Evolutionary conservation across 1,140 invertebrate genomes (phyloP).

Genomic region (Oncopeltus fasciatus): DNA sequence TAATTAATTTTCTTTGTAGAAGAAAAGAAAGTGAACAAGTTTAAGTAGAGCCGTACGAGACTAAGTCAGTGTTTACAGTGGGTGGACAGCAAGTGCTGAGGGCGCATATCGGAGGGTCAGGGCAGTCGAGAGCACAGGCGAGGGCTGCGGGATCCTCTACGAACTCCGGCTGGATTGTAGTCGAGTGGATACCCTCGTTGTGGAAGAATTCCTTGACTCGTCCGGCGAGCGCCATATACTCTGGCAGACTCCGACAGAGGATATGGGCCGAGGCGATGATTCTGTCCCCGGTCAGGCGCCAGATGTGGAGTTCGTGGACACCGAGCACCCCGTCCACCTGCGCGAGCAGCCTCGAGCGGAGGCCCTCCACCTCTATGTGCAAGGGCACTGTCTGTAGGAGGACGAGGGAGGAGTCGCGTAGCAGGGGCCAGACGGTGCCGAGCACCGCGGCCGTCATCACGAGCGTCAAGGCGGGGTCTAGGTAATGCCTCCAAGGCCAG

Average conservation of each 20-base stretch:
- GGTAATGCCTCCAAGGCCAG: slow-evolving; percentile 73
- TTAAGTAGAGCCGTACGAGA: no score
- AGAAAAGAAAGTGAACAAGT: no score
- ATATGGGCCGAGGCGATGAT: slow-evolving; percentile 90
- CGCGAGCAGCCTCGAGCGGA: slow-evolving; percentile 63
- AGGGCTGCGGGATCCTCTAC: slow-evolving; percentile 51
- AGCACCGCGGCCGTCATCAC: slow-evolving; percentile 65
- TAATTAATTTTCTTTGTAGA: no score
- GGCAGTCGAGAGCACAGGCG: slow-evolving; percentile 71
- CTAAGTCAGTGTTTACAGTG: no score
- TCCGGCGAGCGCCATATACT: slow-evolving; percentile 9
- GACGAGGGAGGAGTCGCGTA: slow-evolving; percentile 77
- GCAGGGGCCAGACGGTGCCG: slow-evolving; percentile 69
- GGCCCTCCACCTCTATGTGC: slow-evolving; percentile 80
- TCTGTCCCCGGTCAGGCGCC: slow-evolving; percentile 81
- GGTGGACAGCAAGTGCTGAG: slow-evolving; percentile 74
- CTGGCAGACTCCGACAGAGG: slow-evolving; percentile 56
- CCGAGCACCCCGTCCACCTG: slow-evolving; percentile 80
- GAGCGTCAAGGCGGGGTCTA: slow-evolving; percentile 85
- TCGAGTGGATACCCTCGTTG: slow-evolving; percentile 81
- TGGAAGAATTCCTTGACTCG: slow-evolving; percentile 59
- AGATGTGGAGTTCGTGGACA: slow-evolving; percentile 88
- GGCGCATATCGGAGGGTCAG: slow-evolving; percentile 66
- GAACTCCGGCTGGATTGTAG: slow-evolving; percentile 89
- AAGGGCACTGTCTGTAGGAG: slow-evolving; percentile 82